Conservation (phyloP, 1,140 invertebrate genomes). For the Trichonephila clavata region DNA sequence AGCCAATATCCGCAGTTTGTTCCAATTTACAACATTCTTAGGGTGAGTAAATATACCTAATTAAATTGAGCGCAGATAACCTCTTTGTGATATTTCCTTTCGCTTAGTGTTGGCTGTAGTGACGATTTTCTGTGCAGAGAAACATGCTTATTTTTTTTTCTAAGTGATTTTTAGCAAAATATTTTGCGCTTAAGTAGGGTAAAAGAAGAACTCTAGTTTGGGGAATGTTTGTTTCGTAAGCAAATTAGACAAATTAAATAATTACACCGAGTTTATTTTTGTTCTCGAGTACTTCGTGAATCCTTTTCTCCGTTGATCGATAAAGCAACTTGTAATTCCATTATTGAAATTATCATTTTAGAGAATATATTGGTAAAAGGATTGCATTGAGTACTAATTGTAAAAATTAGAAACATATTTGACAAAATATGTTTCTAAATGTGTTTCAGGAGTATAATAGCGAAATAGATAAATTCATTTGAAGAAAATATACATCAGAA, state of each 20-base stretch:
- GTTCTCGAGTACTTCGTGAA: slow-evolving; percentile 2
- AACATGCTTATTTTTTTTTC: neutral
- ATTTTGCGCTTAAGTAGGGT: neutral
- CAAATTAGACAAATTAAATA: slow-evolving; percentile 9
- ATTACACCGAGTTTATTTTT: neutral
- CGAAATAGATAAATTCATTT: no score
- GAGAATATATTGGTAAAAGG: no score
- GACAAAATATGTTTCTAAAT: no score
- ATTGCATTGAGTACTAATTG: no score
- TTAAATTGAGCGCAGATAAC: slow-evolving; percentile 47
- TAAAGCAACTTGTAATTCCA: neutral
- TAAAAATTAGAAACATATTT: no score
- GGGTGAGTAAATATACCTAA: slow-evolving; percentile 51
- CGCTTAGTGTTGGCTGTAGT: neutral
- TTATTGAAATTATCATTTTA: no score
- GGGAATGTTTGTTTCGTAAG: neutral
- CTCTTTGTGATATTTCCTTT: slow-evolving; percentile 21
- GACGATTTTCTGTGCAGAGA: neutral
- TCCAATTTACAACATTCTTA: slow-evolving; percentile 55
- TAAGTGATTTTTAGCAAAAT: neutral
- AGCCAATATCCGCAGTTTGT: slow-evolving; percentile 53
- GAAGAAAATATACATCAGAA: no score
- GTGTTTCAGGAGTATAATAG: no score
- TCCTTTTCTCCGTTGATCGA: neutral
- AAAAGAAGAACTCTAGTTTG: neutral